phyloP scores from a whole-genome alignment of 2,113 vertebrate genomes.

The Tyto alba region DNA sequence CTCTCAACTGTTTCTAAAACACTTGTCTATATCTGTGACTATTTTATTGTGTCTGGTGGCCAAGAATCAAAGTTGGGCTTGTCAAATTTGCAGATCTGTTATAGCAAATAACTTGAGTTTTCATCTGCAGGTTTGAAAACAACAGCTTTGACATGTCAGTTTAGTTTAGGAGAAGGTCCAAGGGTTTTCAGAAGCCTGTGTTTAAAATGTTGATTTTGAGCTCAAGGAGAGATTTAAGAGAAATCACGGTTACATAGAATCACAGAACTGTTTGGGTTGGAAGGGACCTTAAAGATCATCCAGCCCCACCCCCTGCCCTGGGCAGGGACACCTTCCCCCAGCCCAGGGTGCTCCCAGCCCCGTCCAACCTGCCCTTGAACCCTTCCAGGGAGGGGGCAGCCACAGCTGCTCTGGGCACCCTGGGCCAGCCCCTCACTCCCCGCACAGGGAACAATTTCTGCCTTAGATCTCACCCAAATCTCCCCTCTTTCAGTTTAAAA shows the following conservation, averaged over 20 bases:
- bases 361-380: no score
- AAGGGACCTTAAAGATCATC: no score
- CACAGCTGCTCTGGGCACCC: no score
- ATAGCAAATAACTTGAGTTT: not conserved
- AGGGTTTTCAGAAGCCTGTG: not conserved
- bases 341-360: no score
- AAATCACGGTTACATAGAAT: rapidly evolving
- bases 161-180: not conserved
- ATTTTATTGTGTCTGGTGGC: not conserved
- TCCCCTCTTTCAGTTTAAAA: no score
- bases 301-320: no score
- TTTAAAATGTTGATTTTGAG: not conserved
- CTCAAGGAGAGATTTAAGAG: not conserved
- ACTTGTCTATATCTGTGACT: rapidly evolving
- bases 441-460: no score
- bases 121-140: not conserved
- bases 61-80: not conserved
- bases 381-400: no score
- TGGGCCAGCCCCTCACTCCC: no score
- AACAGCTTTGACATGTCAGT: not conserved
- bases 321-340: no score
- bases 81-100: not conserved
- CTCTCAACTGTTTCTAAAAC: not conserved
- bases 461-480: no score
- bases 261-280: no score